Base-by-base conservation (phyloP, 2,113 vertebrate genomes). In the Paradoxurus hermaphroditus region DNA sequence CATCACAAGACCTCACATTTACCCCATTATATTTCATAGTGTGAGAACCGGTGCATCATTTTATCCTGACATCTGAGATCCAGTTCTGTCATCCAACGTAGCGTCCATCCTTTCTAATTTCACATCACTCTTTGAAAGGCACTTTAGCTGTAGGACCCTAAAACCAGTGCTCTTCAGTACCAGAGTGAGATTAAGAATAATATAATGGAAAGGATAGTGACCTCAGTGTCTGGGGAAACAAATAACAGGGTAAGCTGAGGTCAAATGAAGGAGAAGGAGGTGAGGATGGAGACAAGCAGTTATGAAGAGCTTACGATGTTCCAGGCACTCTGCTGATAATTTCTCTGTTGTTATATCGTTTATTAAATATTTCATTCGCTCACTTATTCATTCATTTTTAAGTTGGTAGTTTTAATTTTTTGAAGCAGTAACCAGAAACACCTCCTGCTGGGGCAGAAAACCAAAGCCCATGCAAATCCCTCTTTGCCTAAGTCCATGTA, bases 351-450 rank as follows among this genome's bases (percentile, higher is more conserved):
- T 75, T 72, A 72, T 21, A 25, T 63, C 46, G 75, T 29, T 84
- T 90, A 44, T 56, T 78, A 91, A 94, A 89, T 82, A 96, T 86
- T 82, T 92, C 29, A 93, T 73, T 91, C 5, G 70, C 51, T 81
- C 36, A 82, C 53, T 88, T 13, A 27, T 79, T 67, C 29, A 73
- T 44, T 83, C 29, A 4, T 56, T 95, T 85, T 62, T 68, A 70
- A 68, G 67, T 4, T 29, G 56, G 5, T 78, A n/a, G 78, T 72
- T 72, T 90, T 86, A 56, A 49, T 59, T 34, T 67, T 59, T 81
- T 67, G 36, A 95, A 94, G 91, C 4, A 89, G 19, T 91, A 36
- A 79, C 25, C 65, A n/a, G 7, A 67, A 81, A 92, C 36, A 92
- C 27, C 21, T 44, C 81, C 34, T 86, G 16, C 41, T 67, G 29